Conservation (phyloP, 2,797 vertebrate species). For the Holocentrus rufus region DNA sequence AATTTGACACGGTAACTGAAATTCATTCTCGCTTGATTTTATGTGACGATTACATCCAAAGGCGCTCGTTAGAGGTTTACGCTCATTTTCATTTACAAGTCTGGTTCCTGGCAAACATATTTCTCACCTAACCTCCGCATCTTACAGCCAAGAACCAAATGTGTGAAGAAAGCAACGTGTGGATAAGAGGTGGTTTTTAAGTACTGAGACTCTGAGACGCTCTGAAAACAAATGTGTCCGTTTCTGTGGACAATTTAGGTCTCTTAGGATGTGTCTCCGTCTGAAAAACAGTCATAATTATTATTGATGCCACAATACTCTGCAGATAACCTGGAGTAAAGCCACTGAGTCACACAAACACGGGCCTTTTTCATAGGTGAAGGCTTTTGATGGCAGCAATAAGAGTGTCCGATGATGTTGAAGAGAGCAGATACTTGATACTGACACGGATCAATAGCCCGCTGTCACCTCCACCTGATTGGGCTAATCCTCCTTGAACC, state of each 20-base stretch:
- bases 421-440: neutral
- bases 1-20: neutral
- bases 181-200: slow-evolving; percentile 10
- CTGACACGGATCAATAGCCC: slow-evolving; percentile 15
- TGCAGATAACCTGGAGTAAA: neutral
- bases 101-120: neutral
- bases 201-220: neutral
- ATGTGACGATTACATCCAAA: neutral
- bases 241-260: no score
- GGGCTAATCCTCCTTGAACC: slow-evolving; percentile 11
- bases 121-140: slow-evolving; percentile 8
- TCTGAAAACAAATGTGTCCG: neutral
- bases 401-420: neutral
- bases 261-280: neutral
- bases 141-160: slow-evolving; percentile 25
- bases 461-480: slow-evolving; percentile 17
- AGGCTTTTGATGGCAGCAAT: neutral
- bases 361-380: neutral
- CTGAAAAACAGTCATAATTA: neutral
- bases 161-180: slow-evolving; percentile 19
- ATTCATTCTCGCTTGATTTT: neutral
- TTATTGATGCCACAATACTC: no score
- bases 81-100: neutral
- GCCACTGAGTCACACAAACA: neutral
- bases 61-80: neutral